Evolutionary conservation across 2,113 vertebrate genomes (phyloP), one percentile per base, ranked within the genome.

Genomic region (Campylomormyrus numenius): DNA sequence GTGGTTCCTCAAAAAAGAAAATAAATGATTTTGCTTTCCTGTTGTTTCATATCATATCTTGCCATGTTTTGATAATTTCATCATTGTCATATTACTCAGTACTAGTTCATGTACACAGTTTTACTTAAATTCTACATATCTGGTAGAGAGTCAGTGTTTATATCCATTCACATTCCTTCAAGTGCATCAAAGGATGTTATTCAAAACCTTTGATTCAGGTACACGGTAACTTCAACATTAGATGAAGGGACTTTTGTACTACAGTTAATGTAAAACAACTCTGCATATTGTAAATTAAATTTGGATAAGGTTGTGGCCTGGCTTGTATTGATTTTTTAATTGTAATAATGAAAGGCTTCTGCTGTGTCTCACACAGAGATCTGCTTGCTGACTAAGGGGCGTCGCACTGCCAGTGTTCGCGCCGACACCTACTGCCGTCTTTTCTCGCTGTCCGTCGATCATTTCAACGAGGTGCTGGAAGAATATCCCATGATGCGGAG

Each of bases 401-500:
- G 98, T 3, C 97, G 98, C 42, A 99, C 98, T 0, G 98, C 98
- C 88, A 99, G 98, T 0, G 98, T 99, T 8, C 95, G 97, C n/a
- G 98, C 98, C 4, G 98, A 99, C 93, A 99, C 98, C 0, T 99
- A 99, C 88, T 99, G 98, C 90, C 97, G 98, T 89, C 97, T 99
- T 77, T 99, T 99, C 93, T 99, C 98, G 0, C 97, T 99, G 39
- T 99, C 98, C 0, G 98, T 99, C 88, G 98, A 99, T 94, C 98
- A 99, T 93, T 99, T 99, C 95, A 99, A 99, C 0, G 98, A 99
- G 94, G 98, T 99, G 87, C 94, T 99, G 89, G 98, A 99, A 89
- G 98, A 99, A 92, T 99, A 99, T 90, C 98, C 98, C 17, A 99
- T 99, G 98, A 99, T 99, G 98, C 97, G 98, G 70, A 96, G 98